Percentiles rank a stretch among this genome's conserved stretches.
Conservation (phyloP, 2,888 invertebrate genomes). For the Megaustenia siamemsis region DNA sequence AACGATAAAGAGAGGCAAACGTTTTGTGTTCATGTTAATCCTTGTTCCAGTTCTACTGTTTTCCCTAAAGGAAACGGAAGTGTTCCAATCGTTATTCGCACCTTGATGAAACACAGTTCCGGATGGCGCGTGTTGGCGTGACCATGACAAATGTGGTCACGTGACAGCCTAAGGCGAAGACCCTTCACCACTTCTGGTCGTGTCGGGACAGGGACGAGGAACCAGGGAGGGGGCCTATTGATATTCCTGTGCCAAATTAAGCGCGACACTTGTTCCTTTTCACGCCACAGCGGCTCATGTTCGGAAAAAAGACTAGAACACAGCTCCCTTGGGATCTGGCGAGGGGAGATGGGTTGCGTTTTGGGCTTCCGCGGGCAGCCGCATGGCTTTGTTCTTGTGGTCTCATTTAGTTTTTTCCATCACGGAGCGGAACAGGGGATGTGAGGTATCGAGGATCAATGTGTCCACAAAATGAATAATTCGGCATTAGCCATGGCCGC, state of each 20-base stretch:
- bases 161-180: conserved; percentile 38
- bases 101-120: conserved; percentile 46
- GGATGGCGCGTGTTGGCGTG: conserved; percentile 46
- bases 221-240: not conserved
- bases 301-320: conserved; percentile 48
- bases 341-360: conserved; percentile 28
- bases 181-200: conserved; percentile 33
- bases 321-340: conserved; percentile 39
- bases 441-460: conserved; percentile 36
- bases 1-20: not conserved
- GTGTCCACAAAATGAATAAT: conserved; percentile 53
- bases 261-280: conserved; percentile 56
- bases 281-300: conserved; percentile 50
- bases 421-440: conserved; percentile 27
- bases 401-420: conserved; percentile 43
- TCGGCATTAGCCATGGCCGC: conserved; percentile 48
- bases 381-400: conserved; percentile 51
- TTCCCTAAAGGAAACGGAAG: conserved; percentile 26
- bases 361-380: conserved; percentile 39
- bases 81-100: conserved; percentile 41
- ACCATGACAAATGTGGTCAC: conserved; percentile 53
- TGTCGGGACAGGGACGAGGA: not conserved
- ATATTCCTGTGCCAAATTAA: conserved; percentile 48
- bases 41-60: not conserved
- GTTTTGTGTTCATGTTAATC: not conserved